phyloP scores from a whole-genome alignment of 2,113 vertebrate species.

The Alexandromys fortis region DNA sequence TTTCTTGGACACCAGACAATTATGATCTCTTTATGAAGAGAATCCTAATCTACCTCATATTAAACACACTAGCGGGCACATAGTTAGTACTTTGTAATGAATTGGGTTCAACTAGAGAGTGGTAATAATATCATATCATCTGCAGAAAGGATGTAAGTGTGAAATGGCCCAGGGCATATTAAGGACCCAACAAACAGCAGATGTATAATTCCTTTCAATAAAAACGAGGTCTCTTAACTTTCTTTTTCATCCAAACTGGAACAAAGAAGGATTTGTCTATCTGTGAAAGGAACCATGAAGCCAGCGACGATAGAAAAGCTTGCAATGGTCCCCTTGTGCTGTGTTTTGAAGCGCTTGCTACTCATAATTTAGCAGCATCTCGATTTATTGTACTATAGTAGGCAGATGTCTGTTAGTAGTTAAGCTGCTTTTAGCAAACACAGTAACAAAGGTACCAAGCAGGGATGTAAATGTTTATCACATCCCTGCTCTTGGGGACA shows the following conservation, averaged over 20 bases:
- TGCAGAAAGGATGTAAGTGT: not conserved
- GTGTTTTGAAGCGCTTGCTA: conserved; percentile 75
- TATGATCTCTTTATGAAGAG: not conserved
- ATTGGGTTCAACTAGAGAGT: conserved; percentile 9
- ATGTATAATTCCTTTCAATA: not conserved
- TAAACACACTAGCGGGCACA: not conserved
- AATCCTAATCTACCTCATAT: not conserved
- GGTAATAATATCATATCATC: not conserved
- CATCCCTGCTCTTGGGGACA: conserved; percentile 34
- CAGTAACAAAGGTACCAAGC: conserved; percentile 65
- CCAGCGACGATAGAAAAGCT: conserved; percentile 55
- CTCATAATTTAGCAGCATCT: conserved; percentile 79
- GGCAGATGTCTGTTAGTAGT: conserved; percentile 78
- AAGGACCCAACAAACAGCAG: not conserved
- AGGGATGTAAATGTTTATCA: conserved; percentile 52
- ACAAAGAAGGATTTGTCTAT: not conserved
- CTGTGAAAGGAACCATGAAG: conserved; percentile 43
- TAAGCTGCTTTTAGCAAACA: conserved; percentile 79
- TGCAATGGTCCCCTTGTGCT: conserved; percentile 59
- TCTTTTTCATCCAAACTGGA: conserved; percentile 14
- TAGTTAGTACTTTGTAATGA: not conserved
- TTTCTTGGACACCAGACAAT: not conserved
- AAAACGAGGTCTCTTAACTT: conserved; percentile 39
- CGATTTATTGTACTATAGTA: conserved; percentile 77
- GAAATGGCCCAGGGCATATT: conserved; percentile 9